Base-by-base conservation (phyloP, 1,140 invertebrate genomes). In the Drosophila kikkawai region DNA sequence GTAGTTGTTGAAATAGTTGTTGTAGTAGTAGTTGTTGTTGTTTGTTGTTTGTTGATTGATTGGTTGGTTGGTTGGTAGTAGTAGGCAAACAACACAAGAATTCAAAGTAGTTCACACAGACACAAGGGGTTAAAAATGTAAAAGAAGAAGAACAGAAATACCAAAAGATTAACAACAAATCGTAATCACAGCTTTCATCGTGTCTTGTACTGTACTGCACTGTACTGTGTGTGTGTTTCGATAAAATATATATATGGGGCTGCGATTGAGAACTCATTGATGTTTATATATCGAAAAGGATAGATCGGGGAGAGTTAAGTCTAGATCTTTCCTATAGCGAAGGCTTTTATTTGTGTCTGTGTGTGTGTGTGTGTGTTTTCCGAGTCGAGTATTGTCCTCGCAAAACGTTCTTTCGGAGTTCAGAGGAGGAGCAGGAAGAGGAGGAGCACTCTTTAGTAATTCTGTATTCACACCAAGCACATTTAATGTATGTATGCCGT, bases 91-190 rank as follows among this genome's bases (percentile, higher is more conserved):
- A 82, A 84, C 76, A 74, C 51, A 79, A 78, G 76, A 57, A 84
- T 76, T 77, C 39, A 77, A 68, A 84, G 75, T 65, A 77, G 73
- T 73, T 77, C 65, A 86, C 80, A 79, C 82, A 85, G 67, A 79
- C 70, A 77, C 57, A 87, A 39, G 53, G 68, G 77, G 74, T 88
- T 75, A 78, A 83, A 36, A 56, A 80, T 61, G 82, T 74, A 88
- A 78, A 79, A 86, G 79, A 87, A 84, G 77, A 77, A 84, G 75
- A 88, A 87, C 71, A 77, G 61, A 90, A 88, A 76, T 68, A 73
- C 66, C 53, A 73, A 73, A 58, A 71, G 53, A 73, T 73, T 73
- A 73, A 73, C 67, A 73, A 73, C 70, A 73, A 42, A 73, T 73
- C 36, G 70, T 60, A 73, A 73, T 60, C 56, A 58, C 47, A 73